Evolutionary conservation across 2,113 vertebrate genomes (phyloP).

Genomic region (Oreochromis aureus): DNA sequence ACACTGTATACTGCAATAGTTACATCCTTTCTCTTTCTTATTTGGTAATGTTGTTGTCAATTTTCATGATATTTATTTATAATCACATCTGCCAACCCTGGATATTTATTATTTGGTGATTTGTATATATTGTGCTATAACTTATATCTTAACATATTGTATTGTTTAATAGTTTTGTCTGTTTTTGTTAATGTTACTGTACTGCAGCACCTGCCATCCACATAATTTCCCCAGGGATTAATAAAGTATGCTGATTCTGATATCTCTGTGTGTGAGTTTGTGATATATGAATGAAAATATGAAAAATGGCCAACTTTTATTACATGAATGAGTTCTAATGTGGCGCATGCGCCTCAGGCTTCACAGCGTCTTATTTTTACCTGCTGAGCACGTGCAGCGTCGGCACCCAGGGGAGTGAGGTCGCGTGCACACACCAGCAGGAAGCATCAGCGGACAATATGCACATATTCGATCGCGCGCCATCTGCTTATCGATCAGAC

Average conservation of each 20-base stretch:
- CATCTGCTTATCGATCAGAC: conserved; percentile 36
- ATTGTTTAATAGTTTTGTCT: neutral
- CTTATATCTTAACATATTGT: neutral
- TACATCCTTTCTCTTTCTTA: rapidly evolving
- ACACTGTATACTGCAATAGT: neutral
- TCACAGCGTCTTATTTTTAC: neutral
- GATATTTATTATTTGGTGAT: neutral
- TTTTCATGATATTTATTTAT: neutral
- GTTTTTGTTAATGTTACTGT: neutral
- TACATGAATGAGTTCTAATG: rapidly evolving
- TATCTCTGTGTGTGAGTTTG: neutral
- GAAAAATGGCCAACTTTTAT: neutral
- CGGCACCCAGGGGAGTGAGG: conserved; percentile 3
- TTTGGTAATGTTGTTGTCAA: rapidly evolving
- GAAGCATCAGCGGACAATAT: neutral
- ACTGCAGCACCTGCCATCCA: neutral
- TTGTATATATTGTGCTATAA: neutral
- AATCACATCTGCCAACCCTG: neutral
- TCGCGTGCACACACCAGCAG: neutral
- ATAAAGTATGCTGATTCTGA: neutral
- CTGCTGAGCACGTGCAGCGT: neutral
- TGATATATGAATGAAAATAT: neutral
- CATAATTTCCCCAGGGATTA: neutral
- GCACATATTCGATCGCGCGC: conserved; percentile 28
- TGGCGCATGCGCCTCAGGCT: neutral